Evolutionary conservation across 2,888 invertebrate genomes (phyloP).

Genomic region (Chironomus riparius): DNA sequence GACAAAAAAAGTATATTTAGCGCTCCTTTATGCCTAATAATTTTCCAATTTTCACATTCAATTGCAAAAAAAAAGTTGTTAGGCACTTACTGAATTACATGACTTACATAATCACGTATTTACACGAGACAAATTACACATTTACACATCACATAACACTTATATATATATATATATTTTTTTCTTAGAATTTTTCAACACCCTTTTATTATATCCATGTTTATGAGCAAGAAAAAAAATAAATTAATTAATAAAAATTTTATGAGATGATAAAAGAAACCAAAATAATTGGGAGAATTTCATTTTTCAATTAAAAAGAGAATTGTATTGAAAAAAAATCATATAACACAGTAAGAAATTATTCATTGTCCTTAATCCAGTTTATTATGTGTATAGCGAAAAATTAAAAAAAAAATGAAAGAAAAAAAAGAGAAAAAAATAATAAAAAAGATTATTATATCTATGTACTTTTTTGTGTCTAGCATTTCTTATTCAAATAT

Average conservation of each 20-base stretch:
- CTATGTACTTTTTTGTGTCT: background rate
- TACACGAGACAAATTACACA: background rate
- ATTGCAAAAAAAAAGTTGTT: no score
- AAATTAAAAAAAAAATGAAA: conserved; percentile 1
- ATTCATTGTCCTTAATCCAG: conserved; percentile 23
- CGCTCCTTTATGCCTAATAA: no score
- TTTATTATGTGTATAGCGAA: conserved; percentile 24
- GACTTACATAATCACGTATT: background rate
- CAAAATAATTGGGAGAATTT: background rate
- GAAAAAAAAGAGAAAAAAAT: conserved; percentile 7
- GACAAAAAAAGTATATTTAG: no score
- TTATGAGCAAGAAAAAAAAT: no score
- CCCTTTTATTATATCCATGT: no score
- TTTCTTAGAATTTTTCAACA: no score
- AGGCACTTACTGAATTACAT: no score
- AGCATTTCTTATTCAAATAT: background rate
- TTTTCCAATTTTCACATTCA: no score
- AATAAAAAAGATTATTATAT: conserved; percentile 8
- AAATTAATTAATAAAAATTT: no score
- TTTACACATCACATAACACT: background rate
- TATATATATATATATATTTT: background rate
- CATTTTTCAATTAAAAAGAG: background rate
- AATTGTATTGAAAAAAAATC: background rate
- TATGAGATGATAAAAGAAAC: background rate
- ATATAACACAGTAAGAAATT: background rate